phyloP scores from a whole-genome alignment of 2,797 vertebrate species.

The Neomorphus geoffroyi region DNA sequence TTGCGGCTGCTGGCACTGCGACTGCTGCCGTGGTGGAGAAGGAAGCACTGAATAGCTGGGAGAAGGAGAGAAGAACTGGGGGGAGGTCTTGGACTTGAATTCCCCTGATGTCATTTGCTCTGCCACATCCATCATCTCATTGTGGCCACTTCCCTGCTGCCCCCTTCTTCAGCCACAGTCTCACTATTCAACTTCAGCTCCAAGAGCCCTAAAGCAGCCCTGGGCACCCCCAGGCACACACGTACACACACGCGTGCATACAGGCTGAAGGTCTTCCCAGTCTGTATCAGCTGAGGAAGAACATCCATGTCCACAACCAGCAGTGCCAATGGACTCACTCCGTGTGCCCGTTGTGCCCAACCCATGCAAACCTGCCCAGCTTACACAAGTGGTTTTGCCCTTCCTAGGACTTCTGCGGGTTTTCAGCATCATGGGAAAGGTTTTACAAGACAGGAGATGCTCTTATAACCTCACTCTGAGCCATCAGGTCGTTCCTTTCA shows the following conservation, averaged over 20 bases:
- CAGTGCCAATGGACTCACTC: not conserved
- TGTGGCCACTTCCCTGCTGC: rapidly evolving
- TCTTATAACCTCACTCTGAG: not conserved
- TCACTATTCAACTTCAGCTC: not conserved
- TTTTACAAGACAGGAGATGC: not conserved
- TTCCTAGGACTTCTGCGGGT: not conserved
- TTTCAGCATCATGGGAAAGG: not conserved
- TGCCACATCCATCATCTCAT: not conserved
- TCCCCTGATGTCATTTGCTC: rapidly evolving
- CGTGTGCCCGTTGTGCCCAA: not conserved
- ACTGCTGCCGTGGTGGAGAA: rapidly evolving
- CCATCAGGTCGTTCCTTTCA: rapidly evolving
- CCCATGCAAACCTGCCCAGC: rapidly evolving
- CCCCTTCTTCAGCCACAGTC: not conserved
- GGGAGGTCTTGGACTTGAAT: not conserved
- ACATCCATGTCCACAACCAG: rapidly evolving
- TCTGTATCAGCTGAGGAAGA: not conserved
- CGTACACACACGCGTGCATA: too few relatives aligned
- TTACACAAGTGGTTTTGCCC: not conserved
- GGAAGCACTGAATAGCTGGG: not conserved
- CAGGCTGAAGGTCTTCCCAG: not conserved
- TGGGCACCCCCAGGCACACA: too few relatives aligned
- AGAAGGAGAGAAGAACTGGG: not conserved
- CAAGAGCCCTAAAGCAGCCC: not conserved
- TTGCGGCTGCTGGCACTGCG: not conserved